Evolutionary conservation across 2,888 invertebrate genomes (phyloP), one percentile per base, ranked within the genome.

Genomic region (Cerceris rybyensis): DNA sequence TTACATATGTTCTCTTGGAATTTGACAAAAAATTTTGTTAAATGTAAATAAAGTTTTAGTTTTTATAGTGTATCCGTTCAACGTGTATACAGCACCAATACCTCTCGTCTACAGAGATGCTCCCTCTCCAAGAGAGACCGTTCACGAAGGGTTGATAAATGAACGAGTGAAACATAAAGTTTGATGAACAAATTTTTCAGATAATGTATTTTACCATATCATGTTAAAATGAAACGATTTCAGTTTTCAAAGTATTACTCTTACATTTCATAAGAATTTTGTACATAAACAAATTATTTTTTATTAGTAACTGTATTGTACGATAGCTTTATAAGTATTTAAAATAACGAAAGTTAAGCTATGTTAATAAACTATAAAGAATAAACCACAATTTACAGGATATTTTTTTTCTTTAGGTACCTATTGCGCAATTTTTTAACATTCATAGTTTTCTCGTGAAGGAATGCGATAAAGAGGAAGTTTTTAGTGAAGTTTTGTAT

Each of bases 391-490:
- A 63, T 46, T 41, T 8, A 49, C 42, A 43, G 46, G 58, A 60
- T 11, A 16, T 58, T 52, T 76, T 43, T 42, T 64, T 64, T 70
- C 14, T 41, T 9, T n/a, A 42, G 50, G 67, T 41, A 46, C 54
- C 67, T 57, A 7, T 61, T 55, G 68, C 66, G 55, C 17, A 2
- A 59, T 8, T 70, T 58, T 67, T 55, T 67, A 39, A 66, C 43
- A 57, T 70, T 63, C 60, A 59, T 42, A 71, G 69, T 60, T 59
- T 57, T 72, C 79, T 67, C 72, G 66, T 71, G 74, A 83, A 85
- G 81, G 85, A 85, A 86, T 85, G 83, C 81, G 75, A 72, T 78
- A 52, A 71, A 75, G 55, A 75, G 82, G 72, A 84, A 86, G 73
- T 75, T 54, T 67, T 76, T 69, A 61, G 68, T 75, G 73, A 73